phyloP scores from a whole-genome alignment of 2,113 vertebrate genomes.

The Sphaerodactylus townsendi region DNA sequence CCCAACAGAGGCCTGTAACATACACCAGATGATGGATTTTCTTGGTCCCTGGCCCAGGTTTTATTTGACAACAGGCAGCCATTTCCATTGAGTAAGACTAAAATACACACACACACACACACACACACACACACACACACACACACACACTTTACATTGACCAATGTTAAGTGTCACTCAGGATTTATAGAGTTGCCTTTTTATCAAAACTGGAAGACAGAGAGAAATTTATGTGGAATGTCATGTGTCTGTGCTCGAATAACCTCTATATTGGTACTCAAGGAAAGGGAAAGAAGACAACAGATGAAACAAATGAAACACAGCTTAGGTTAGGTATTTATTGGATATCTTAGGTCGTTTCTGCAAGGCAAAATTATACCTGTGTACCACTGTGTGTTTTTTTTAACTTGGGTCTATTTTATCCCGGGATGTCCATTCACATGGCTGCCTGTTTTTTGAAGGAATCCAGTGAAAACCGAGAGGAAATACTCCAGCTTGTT shows the following conservation, averaged over 20 bases:
- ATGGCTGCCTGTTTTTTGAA: too few species aligned
- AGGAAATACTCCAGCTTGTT: too few species aligned
- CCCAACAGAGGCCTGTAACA: too few species aligned
- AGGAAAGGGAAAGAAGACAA: neutral
- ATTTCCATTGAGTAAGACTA: neutral
- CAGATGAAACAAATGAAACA: neutral
- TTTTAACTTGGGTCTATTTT: too few species aligned
- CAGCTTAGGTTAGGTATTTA: neutral
- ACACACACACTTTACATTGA: neutral
- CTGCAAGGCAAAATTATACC: too few species aligned
- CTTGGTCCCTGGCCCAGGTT: rapidly evolving
- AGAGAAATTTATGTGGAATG: slow-evolving; percentile 1
- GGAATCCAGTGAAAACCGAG: too few species aligned
- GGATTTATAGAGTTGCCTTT: neutral
- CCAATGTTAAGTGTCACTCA: neutral
- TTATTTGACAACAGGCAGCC: neutral
- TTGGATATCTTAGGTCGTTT: slow-evolving; percentile 1
- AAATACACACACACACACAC: neutral
- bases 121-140: too few species aligned
- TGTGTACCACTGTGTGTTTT: too few species aligned
- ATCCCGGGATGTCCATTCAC: too few species aligned
- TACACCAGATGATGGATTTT: neutral
- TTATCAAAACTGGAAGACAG: neutral
- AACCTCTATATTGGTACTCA: neutral
- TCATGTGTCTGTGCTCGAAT: neutral